phyloP scores from a whole-genome alignment of 2,888 invertebrate species.

The Polia nebulosa region DNA sequence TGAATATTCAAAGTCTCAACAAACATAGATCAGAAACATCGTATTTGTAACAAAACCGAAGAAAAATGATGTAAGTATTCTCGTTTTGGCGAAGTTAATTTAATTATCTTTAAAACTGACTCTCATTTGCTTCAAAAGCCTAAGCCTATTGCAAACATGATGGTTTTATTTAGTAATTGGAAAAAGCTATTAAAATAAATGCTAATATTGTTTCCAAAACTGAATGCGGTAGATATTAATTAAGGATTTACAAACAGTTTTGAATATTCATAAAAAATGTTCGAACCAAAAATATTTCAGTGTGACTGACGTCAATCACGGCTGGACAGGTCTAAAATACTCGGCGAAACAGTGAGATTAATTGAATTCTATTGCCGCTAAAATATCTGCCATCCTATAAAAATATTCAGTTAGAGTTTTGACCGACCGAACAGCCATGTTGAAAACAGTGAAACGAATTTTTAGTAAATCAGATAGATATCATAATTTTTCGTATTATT shows the following conservation, averaged over 20 bases:
- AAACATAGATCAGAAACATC: constrained; percentile 7
- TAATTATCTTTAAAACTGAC: no score
- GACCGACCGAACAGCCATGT: constrained; percentile 2
- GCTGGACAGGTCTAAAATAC: constrained; percentile 45
- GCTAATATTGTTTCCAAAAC: constrained; percentile 1
- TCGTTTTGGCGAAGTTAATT: no score
- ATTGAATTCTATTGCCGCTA: constrained; percentile 52
- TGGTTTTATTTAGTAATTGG: no score
- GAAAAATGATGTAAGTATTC: no score
- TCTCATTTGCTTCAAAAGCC: not conserved
- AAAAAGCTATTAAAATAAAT: no score
- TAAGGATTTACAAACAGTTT: constrained; percentile 28
- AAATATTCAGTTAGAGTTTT: constrained; percentile 42
- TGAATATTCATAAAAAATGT: constrained; percentile 33
- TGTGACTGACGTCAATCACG: constrained; percentile 53
- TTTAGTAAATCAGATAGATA: constrained; percentile 8
- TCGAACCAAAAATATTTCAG: constrained; percentile 47
- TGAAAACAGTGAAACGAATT: constrained; percentile 19
- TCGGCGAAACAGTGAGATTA: constrained; percentile 52
- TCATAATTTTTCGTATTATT: not conserved
- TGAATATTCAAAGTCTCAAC: not conserved
- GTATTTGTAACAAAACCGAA: no score
- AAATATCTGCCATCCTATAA: constrained; percentile 31
- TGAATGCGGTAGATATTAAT: constrained; percentile 9
- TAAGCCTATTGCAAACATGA: not conserved